A percentile compares a stretch with the other conserved stretches of the same genome.
phyloP scores from a whole-genome alignment of 2,113 vertebrate species.

The Montifringilla adamsi region DNA sequence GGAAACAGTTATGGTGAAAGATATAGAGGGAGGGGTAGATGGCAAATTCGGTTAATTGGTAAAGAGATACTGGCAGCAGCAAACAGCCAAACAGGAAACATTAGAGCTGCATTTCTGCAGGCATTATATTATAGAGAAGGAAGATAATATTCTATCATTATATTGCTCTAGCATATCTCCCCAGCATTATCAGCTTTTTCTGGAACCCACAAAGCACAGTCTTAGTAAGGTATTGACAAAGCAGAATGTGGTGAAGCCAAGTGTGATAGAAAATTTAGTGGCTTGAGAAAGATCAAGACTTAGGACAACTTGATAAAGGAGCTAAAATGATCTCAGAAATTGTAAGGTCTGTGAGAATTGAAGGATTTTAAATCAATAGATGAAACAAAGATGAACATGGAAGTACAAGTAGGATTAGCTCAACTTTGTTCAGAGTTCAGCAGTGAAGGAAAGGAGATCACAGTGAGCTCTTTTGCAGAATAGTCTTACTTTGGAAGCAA shows the following conservation, averaged over 20 bases:
- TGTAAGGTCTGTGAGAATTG: neutral
- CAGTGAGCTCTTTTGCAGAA: neutral
- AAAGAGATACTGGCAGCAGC: neutral
- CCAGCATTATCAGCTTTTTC: neutral
- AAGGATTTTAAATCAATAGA: neutral
- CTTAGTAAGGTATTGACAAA: neutral
- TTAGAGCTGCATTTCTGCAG: neutral
- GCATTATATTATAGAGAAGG: neutral
- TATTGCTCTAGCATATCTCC: neutral
- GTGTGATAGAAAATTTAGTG: neutral
- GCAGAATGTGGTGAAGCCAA: neutral
- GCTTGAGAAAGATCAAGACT: neutral
- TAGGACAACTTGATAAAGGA: neutral
- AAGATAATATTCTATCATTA: neutral
- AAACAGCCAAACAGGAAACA: neutral
- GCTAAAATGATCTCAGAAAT: neutral
- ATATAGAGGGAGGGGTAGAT: neutral
- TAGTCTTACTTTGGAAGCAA: neutral
- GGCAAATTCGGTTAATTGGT: neutral
- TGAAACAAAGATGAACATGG: neutral
- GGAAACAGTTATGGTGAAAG: neutral
- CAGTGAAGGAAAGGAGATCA: neutral
- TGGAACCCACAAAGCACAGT: neutral
- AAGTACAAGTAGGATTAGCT: neutral
- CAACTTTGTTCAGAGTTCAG: neutral